Evolutionary conservation across 1,140 invertebrate genomes (phyloP).

Genomic region (Ectropis grisescens): DNA sequence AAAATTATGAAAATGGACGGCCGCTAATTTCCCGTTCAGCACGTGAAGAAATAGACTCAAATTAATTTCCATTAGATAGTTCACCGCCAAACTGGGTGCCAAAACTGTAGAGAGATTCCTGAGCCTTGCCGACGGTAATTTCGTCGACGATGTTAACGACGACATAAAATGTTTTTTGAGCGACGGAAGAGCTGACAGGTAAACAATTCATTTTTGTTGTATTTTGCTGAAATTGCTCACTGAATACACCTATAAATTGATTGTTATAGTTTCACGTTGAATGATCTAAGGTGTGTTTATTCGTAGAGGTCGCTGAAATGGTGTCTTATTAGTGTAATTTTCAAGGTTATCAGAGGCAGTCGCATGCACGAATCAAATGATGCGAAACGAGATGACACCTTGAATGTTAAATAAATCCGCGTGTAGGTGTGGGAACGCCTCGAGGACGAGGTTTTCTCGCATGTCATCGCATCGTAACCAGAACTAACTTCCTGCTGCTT

Average conservation of each 20-base stretch:
- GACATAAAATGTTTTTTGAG: constrained; percentile 62
- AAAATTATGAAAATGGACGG: constrained; percentile 60
- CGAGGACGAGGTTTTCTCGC: too few species aligned
- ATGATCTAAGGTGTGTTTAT: too few species aligned
- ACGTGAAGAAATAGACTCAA: constrained; percentile 42
- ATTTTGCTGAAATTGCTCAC: too few species aligned
- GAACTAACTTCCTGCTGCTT: too few species aligned
- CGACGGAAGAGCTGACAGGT: constrained; percentile 62
- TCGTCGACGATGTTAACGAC: constrained; percentile 65
- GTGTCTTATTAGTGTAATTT: too few species aligned
- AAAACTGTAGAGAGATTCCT: constrained; percentile 62
- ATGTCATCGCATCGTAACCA: too few species aligned
- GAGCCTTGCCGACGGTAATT: constrained; percentile 56
- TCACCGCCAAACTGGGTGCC: constrained; percentile 65
- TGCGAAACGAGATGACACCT: constrained; percentile 34
- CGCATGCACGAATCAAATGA: constrained; percentile 27
- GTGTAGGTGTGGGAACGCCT: too few species aligned
- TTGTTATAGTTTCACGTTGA: too few species aligned
- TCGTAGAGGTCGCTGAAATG: too few species aligned
- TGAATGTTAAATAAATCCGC: constrained; percentile 19
- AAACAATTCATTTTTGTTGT: constrained; percentile 40
- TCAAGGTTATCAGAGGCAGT: constrained; percentile 51
- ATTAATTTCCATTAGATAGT: constrained; percentile 32
- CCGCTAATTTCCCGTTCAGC: constrained; percentile 42
- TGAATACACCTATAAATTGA: too few species aligned